Conservation (phyloP, 2,888 invertebrate genomes). For the Sesamia inferens region DNA sequence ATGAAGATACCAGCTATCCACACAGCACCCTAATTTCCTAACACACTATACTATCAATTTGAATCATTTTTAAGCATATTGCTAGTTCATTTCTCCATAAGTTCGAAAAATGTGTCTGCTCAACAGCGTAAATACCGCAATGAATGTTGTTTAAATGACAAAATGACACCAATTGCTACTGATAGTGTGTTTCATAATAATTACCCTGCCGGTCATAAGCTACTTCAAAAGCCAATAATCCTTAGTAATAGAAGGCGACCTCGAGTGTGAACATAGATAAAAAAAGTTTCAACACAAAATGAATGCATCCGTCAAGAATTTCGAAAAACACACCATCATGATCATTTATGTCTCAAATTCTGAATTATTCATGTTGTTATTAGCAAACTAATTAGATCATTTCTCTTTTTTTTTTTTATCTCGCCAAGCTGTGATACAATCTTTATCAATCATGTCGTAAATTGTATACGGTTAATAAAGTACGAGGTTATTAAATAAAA, state of each 20-base stretch:
- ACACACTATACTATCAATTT: too few relatives aligned
- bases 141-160: too few relatives aligned
- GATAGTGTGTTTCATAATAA: too few relatives aligned
- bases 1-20: neutral
- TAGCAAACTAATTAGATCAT: constrained; percentile 18
- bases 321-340: constrained; percentile 12
- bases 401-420: too few relatives aligned
- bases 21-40: too few relatives aligned
- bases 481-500: too few relatives aligned
- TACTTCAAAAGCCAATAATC: neutral
- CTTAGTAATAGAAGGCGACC: neutral
- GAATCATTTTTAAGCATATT: too few relatives aligned
- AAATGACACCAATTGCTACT: too few relatives aligned
- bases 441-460: neutral
- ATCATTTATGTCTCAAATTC: constrained; percentile 23
- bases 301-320: neutral
- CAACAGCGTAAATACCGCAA: too few relatives aligned
- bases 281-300: constrained; percentile 11
- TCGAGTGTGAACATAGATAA: neutral
- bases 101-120: too few relatives aligned
- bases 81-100: too few relatives aligned
- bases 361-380: constrained; percentile 37
- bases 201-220: neutral
- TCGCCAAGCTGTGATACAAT: too few relatives aligned
- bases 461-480: constrained; percentile 6